These are phyloP conservation scores for Sphaeramia orbicularis DNA, from an alignment of 2,797 vertebrate species.

Conservation along the genomic window DNA sequence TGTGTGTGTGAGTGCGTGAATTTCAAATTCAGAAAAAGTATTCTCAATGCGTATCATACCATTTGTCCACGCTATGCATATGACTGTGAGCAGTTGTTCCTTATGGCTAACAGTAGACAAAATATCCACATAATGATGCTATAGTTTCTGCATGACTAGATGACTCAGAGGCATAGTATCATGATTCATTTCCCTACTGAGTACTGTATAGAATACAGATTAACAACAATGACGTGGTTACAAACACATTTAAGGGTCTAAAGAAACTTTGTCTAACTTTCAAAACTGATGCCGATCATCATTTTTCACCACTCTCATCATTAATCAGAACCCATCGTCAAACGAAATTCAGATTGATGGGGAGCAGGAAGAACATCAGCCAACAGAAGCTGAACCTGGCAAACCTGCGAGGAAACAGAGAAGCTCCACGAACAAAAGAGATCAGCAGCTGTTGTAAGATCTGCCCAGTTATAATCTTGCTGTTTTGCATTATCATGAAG, in stretches of 20 bases:
- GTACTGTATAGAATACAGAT: constrained; percentile 72
- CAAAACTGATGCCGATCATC: constrained; percentile 48
- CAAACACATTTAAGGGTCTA: constrained; percentile 53
- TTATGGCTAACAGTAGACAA: constrained; percentile 76
- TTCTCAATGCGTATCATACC: constrained; percentile 50
- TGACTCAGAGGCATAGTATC: constrained; percentile 69
- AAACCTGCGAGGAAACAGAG: constrained; percentile 15
- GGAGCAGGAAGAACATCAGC: constrained; percentile 12
- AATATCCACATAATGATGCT: constrained; percentile 80
- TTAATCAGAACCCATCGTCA: constrained; percentile 25
- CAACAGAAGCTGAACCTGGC: background rate
- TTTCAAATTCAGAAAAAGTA: constrained; percentile 67
- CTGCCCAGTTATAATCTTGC: constrained; percentile 19
- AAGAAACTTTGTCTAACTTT: constrained; percentile 71
- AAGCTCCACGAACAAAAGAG: constrained; percentile 17
- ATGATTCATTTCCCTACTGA: constrained; percentile 70
- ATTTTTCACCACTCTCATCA: constrained; percentile 21
- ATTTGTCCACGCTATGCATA: constrained; percentile 71
- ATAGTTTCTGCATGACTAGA: constrained; percentile 69
- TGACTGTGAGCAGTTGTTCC: constrained; percentile 71
- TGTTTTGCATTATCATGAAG: constrained; percentile 29
- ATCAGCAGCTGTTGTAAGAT: constrained; percentile 20
- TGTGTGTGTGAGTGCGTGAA: constrained; percentile 18
- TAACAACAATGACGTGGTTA: constrained; percentile 46
- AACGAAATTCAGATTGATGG: constrained; percentile 8